Percentiles rank a stretch among this genome's conserved stretches.
Evolutionary conservation across 1,140 invertebrate genomes (phyloP).

Genomic region (Gryon sp.): DNA sequence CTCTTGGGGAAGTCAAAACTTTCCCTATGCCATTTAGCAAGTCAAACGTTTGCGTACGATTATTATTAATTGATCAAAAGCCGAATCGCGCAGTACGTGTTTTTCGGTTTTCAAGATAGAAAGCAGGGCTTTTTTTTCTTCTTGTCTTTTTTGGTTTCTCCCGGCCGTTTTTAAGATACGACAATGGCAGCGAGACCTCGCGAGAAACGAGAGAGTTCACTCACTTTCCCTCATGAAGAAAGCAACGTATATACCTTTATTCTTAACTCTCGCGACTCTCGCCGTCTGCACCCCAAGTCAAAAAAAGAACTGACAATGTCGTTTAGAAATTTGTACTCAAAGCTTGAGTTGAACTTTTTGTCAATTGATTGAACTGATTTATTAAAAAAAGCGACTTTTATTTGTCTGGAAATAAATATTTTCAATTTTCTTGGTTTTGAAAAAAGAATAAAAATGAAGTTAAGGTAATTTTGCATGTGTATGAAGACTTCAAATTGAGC

Average conservation of each 20-base stretch:
- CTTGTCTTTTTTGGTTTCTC: background rate
- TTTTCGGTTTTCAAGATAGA: constrained; percentile 23
- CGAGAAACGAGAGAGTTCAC: constrained; percentile 60
- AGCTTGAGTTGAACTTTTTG: too few relatives aligned
- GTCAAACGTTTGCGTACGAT: constrained; percentile 1
- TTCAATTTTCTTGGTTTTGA: too few relatives aligned
- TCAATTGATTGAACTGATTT: too few relatives aligned
- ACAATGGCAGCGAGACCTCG: constrained; percentile 47
- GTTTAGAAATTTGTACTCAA: too few relatives aligned
- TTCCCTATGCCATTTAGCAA: constrained; percentile 8
- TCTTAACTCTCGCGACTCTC: constrained; percentile 20
- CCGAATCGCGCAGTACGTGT: background rate
- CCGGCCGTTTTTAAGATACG: constrained; percentile 13
- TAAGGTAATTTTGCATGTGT: too few relatives aligned
- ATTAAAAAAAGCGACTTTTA: too few relatives aligned
- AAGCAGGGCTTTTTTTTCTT: constrained; percentile 23
- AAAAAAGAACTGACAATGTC: background rate
- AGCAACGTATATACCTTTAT: constrained; percentile 56
- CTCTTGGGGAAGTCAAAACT: constrained; percentile 14
- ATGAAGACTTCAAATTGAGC: too few relatives aligned
- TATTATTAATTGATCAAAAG: constrained; percentile 10
- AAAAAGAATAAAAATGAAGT: too few relatives aligned
- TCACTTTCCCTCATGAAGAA: constrained; percentile 68
- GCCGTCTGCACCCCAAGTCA: background rate
- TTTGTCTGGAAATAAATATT: too few relatives aligned